phyloP scores from a whole-genome alignment of 2,113 vertebrate species.

The Carassius gibelio region DNA sequence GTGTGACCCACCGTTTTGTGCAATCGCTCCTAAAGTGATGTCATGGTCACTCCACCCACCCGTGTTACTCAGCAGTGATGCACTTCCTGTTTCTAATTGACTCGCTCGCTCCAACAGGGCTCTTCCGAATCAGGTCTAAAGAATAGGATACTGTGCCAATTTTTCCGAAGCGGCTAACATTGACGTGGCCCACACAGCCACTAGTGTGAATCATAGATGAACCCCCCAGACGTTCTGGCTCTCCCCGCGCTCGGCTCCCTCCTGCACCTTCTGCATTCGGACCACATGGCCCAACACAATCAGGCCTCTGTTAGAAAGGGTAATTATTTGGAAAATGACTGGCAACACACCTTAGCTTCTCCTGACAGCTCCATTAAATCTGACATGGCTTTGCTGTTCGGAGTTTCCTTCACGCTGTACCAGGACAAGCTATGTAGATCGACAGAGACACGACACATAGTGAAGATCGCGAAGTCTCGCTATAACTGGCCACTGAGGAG shows the following conservation, averaged over 20 bases:
- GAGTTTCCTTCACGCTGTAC: neutral
- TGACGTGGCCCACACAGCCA: slow-evolving; percentile 6
- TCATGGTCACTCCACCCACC: neutral
- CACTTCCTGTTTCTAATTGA: slow-evolving; percentile 22
- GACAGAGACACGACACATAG: slow-evolving; percentile 12
- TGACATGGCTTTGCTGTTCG: slow-evolving; percentile 56
- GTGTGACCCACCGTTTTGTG: neutral
- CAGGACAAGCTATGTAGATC: neutral
- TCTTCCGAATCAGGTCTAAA: neutral
- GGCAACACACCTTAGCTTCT: slow-evolving; percentile 66
- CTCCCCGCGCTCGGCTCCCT: neutral
- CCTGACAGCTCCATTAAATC: slow-evolving; percentile 69
- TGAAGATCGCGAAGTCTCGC: slow-evolving; percentile 19
- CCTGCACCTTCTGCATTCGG: slow-evolving; percentile 19
- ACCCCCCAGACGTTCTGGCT: slow-evolving; percentile 20
- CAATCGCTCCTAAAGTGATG: neutral
- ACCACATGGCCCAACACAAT: slow-evolving; percentile 62
- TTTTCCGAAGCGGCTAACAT: neutral
- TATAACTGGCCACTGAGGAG: neutral
- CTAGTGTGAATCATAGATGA: slow-evolving; percentile 30
- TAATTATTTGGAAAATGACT: slow-evolving; percentile 71
- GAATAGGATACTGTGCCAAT: neutral
- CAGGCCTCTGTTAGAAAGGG: slow-evolving; percentile 63
- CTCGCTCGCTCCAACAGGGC: neutral
- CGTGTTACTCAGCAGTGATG: slow-evolving; percentile 44